Base-by-base conservation (phyloP, 2,888 invertebrate genomes). In the Drosophila dives region DNA sequence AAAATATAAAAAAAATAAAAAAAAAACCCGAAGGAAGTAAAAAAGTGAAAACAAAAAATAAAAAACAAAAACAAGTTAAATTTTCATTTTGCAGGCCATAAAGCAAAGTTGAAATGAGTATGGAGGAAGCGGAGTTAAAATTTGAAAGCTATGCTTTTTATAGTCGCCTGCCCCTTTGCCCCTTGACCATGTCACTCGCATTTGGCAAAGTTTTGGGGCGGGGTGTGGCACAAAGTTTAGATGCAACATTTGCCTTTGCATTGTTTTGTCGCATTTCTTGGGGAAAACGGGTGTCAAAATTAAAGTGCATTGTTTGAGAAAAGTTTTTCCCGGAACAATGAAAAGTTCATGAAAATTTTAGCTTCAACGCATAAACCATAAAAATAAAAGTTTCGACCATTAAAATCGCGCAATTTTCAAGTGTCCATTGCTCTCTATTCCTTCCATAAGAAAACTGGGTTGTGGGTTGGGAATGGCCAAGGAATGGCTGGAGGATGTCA, bases 281-380 rank as follows among this genome's bases (percentile, higher is more conserved):
- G 26, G 36, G 45, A 12, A 0, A 7, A 29, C 10, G 50, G 53
- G 7, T 17, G 23, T n/a, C 55, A 64, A 89, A 84, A 86, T 89
- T 86, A 89, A 90, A 86, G 89, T 90, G 86, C 86, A 86, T 86
- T 89, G 90, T 87, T 75, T 81, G 77, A 84, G 64, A 66, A 86
- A 89, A 89, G 84, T 86, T 89, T 75, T 55, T 36, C 36, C 90
- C 90, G 89, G 90, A 86, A 86, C 86, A 86, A 86, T 86, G 90
- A 90, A 86, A 86, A 86, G 90, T 86, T 86, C 89, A 86, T 86
- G 85, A 89, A 86, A 86, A 86, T 86, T 89, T 89, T 81, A 80
- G 90, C 90, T 81, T 81, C 82, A 90, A 74, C 85, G 87, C 90
- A 89, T 89, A 90, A 90, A 86, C 90, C 90, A 90, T 90, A 86